phyloP scores from a whole-genome alignment of 2,888 invertebrate species.

The Podabrus alpinus region DNA sequence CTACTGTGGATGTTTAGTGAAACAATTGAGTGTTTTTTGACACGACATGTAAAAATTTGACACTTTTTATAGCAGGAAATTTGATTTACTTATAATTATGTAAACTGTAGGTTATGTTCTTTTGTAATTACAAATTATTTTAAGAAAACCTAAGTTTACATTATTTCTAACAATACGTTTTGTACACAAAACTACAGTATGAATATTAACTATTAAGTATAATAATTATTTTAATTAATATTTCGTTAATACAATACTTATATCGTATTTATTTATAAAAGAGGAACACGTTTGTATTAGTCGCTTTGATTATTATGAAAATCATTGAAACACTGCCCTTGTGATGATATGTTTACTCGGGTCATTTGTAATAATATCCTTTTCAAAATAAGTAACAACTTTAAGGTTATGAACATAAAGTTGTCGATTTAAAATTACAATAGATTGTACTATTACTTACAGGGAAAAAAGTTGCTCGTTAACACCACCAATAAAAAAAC shows the following conservation, averaged over 20 bases:
- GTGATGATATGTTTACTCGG: conserved; percentile 24
- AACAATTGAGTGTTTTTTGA: background rate
- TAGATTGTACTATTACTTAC: background rate
- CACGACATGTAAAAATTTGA: background rate
- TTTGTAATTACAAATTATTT: conserved; percentile 2
- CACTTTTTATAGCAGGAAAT: background rate
- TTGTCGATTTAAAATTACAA: background rate
- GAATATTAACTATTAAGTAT: conserved; percentile 23
- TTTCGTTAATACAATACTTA: conserved; percentile 23
- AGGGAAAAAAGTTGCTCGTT: background rate
- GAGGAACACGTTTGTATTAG: conserved; percentile 27
- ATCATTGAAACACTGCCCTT: conserved; percentile 21
- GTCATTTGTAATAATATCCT: conserved; percentile 4
- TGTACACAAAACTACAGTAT: conserved; percentile 27
- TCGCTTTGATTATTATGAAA: conserved; percentile 18
- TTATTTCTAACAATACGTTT: conserved; percentile 15
- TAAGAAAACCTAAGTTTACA: conserved; percentile 12
- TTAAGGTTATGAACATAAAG: background rate
- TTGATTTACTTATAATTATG: background rate
- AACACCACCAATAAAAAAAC: background rate
- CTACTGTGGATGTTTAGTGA: background rate
- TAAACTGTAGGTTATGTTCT: background rate
- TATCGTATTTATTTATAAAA: conserved; percentile 23
- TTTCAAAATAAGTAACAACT: background rate
- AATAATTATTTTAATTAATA: conserved; percentile 21